Evolutionary conservation across 2,797 vertebrate genomes (phyloP).

Genomic region (Cuniculus paca): DNA sequence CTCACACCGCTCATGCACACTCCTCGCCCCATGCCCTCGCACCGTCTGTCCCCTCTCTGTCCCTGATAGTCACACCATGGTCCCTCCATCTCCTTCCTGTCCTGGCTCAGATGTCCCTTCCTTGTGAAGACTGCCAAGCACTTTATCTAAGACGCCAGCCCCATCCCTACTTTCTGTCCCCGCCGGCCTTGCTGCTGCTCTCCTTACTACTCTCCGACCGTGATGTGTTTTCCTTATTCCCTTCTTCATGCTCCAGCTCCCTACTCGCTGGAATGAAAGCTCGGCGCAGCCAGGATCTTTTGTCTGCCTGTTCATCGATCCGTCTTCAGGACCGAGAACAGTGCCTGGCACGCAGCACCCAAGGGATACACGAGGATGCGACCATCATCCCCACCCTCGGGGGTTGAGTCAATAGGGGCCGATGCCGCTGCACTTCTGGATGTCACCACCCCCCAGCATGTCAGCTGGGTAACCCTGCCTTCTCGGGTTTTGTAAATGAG

Average conservation of each 20-base stretch:
- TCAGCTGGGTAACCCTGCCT: neutral
- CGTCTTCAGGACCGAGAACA: neutral
- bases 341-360: neutral
- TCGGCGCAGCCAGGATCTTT: neutral
- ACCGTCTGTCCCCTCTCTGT: neutral
- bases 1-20: fast-evolving
- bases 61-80: neutral
- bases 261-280: neutral
- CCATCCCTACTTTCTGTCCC: neutral
- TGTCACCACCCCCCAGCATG: neutral
- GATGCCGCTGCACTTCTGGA: neutral
- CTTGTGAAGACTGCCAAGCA: neutral
- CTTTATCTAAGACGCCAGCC: neutral
- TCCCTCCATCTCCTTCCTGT: neutral
- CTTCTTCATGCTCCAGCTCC: neutral
- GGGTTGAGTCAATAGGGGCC: neutral
- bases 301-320: neutral
- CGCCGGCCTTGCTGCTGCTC: neutral
- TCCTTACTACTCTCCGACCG: neutral
- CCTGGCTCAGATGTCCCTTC: slow-evolving; percentile 15
- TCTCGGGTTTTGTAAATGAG: neutral
- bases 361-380: neutral
- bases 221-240: neutral
- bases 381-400: neutral
- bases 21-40: neutral